These are phyloP conservation scores for Leptinotarsa lineolata DNA, from an alignment of 1,140 invertebrate species.

Conservation along the genomic window DNA sequence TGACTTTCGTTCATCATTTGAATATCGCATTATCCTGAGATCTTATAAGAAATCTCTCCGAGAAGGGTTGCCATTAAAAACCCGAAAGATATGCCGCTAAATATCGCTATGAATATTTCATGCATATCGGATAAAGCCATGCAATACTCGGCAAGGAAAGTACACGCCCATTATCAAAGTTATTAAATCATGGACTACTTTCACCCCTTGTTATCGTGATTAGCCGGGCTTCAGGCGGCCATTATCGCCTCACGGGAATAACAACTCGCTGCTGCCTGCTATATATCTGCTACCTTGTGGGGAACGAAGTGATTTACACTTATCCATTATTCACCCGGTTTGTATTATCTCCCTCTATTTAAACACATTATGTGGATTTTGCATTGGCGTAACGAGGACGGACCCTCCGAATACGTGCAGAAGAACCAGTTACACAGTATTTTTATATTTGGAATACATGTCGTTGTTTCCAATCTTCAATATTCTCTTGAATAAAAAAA, in stretches of 20 bases:
- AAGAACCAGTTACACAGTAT: background rate
- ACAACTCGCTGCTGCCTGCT: constrained; percentile 10
- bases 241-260: constrained; percentile 17
- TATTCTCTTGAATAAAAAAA: too few species aligned
- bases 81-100: background rate
- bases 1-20: too few species aligned
- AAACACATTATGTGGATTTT: background rate
- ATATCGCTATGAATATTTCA: constrained; percentile 20
- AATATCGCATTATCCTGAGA: too few species aligned
- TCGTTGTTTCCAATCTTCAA: too few species aligned
- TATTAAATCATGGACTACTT: constrained; percentile 28
- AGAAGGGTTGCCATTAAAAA: background rate
- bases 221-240: constrained; percentile 15
- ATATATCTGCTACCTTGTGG: constrained; percentile 7
- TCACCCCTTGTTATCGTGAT: constrained; percentile 22
- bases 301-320: constrained; percentile 1
- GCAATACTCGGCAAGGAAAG: constrained; percentile 12
- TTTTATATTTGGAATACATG: background rate
- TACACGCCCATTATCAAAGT: constrained; percentile 26
- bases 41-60: background rate
- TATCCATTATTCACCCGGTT: constrained; percentile 6
- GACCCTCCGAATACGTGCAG: background rate
- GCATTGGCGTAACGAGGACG: background rate
- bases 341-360: constrained; percentile 1
- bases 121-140: constrained; percentile 3